phyloP scores from a whole-genome alignment of 2,797 vertebrate species.

The Echeneis naucrates region DNA sequence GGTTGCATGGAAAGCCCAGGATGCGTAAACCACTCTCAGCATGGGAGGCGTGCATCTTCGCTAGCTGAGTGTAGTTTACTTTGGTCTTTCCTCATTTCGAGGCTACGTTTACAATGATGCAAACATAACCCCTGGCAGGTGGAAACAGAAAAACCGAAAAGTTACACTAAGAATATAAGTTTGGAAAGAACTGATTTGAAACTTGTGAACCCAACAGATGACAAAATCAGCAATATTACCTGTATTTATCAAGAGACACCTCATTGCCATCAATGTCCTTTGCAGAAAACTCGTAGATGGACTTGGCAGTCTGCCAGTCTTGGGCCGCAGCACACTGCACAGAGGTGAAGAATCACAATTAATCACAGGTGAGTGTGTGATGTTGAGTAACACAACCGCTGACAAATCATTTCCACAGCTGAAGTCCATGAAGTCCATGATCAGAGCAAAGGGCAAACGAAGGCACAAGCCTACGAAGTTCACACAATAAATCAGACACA shows the following conservation, averaged over 20 bases:
- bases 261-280: conserved; percentile 92
- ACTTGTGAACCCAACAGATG: background rate
- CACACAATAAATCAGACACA: background rate
- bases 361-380: rapidly evolving
- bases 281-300: conserved; percentile 93
- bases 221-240: conserved; percentile 68
- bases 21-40: conserved; percentile 96
- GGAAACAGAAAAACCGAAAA: background rate
- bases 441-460: background rate
- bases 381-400: background rate
- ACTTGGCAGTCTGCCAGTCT: conserved; percentile 88
- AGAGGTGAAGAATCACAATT: rapidly evolving
- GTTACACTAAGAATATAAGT: background rate
- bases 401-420: background rate
- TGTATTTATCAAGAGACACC: conserved; percentile 92
- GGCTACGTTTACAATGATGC: conserved; percentile 95
- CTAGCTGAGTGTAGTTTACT: conserved; percentile 98
- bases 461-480: too few relatives aligned
- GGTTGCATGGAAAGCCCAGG: conserved; percentile 96
- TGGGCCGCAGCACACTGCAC: conserved; percentile 88
- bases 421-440: conserved; percentile 1
- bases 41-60: conserved; percentile 88
- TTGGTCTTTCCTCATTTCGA: conserved; percentile 97
- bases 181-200: background rate
- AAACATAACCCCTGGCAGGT: conserved; percentile 86